Evolutionary conservation across 2,888 invertebrate genomes (phyloP).

Genomic region (Tineola bisselliella): DNA sequence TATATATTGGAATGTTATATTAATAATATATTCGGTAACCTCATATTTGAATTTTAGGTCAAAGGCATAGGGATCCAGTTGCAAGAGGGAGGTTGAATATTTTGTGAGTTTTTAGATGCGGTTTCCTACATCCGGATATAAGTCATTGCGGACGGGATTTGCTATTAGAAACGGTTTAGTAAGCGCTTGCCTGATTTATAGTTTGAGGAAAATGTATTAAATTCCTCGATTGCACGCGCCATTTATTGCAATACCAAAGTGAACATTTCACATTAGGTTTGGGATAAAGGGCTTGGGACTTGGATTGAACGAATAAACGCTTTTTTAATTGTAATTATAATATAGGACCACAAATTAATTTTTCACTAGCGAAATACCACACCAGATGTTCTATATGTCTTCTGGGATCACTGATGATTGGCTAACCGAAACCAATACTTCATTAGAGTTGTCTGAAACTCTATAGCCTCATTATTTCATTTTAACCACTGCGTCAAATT

Average conservation of each 20-base stretch:
- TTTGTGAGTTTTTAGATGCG: neutral
- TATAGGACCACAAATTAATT: no score
- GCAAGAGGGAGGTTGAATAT: neutral
- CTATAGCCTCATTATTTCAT: no score
- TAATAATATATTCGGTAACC: neutral
- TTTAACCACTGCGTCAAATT: no score
- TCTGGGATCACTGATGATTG: no score
- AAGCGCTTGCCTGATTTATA: slow-evolving; percentile 47
- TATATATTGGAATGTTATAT: neutral
- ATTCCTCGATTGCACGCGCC: neutral
- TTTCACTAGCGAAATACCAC: no score
- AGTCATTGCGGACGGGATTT: slow-evolving; percentile 45
- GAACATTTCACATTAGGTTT: no score
- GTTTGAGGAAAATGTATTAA: neutral
- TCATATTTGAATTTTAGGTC: neutral
- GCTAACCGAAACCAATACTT: no score
- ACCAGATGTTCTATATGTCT: no score
- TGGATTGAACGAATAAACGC: no score
- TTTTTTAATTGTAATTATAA: no score
- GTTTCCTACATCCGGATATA: slow-evolving; percentile 36
- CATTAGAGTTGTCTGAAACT: no score
- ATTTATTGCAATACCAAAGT: neutral
- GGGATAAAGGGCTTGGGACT: no score
- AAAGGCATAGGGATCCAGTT: neutral
- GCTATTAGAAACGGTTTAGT: slow-evolving; percentile 40